Evolutionary conservation across 2,797 vertebrate genomes (phyloP).

Genomic region (Amblyraja radiata): DNA sequence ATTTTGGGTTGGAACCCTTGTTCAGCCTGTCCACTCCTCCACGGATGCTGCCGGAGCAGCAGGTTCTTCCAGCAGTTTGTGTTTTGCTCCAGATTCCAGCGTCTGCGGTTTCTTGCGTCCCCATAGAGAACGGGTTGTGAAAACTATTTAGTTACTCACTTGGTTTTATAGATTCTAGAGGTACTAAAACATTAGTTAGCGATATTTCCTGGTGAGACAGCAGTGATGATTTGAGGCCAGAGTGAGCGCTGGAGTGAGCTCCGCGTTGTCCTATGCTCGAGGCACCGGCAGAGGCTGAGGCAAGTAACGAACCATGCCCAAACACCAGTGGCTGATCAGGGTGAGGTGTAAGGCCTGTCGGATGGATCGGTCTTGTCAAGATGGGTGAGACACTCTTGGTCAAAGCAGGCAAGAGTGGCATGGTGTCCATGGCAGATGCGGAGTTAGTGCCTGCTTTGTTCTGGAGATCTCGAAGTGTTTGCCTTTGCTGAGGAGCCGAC

Average conservation of each 20-base stretch:
- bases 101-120: no score
- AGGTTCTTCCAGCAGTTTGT: no score
- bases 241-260: no score
- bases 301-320: constrained; percentile 43
- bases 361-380: constrained; percentile 45
- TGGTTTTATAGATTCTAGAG: constrained; percentile 89
- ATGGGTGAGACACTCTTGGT: constrained; percentile 44
- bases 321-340: constrained; percentile 43
- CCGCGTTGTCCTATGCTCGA: constrained; percentile 30
- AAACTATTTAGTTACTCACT: constrained; percentile 60
- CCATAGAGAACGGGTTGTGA: no score
- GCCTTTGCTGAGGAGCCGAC: constrained; percentile 59
- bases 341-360: constrained; percentile 47
- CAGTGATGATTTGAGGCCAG: constrained; percentile 42
- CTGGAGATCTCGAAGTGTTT: constrained; percentile 83
- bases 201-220: constrained; percentile 61
- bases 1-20: no score
- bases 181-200: constrained; percentile 73
- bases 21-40: no score
- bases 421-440: constrained; percentile 15
- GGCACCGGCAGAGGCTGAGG: constrained; percentile 39
- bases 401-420: constrained; percentile 36
- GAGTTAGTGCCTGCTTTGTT: constrained; percentile 58
- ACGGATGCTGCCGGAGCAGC: no score
- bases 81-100: no score